Conservation (phyloP, 2,888 invertebrate genomes). For the Hipparchia sbordonii region DNA sequence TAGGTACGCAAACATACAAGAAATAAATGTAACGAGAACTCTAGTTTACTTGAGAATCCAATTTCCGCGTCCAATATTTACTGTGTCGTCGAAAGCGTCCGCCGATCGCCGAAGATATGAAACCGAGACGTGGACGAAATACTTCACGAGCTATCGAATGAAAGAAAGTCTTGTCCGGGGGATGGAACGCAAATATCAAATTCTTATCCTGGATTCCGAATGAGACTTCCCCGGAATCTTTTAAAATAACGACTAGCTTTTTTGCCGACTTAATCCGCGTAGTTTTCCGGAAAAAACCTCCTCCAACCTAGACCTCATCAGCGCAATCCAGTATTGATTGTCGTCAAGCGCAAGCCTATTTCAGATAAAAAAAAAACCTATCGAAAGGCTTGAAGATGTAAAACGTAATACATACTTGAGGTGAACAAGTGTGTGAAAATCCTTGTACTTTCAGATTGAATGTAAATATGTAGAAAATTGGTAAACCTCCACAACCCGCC, state of each 20-base stretch:
- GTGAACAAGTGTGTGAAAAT: neutral
- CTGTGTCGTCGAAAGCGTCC: slow-evolving; percentile 34
- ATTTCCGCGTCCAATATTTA: slow-evolving; percentile 39
- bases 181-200: slow-evolving; percentile 8
- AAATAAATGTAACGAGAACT: slow-evolving; percentile 22
- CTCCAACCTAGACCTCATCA: too few relatives aligned
- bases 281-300: too few relatives aligned
- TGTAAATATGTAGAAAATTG: slow-evolving; percentile 17
- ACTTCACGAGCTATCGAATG: slow-evolving; percentile 21
- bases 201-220: neutral
- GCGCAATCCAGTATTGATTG: too few relatives aligned
- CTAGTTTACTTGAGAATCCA: slow-evolving; percentile 30
- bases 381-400: neutral
- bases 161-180: slow-evolving; percentile 5
- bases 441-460: slow-evolving; percentile 7
- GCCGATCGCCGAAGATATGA: slow-evolving; percentile 33
- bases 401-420: neutral
- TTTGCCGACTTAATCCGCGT: neutral
- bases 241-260: too few relatives aligned
- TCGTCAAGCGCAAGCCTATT: too few relatives aligned
- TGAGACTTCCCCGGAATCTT: neutral
- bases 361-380: neutral
- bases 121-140: slow-evolving; percentile 38
- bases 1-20: neutral
- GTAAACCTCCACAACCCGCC: neutral